These are phyloP conservation scores for Premnoplex brunnescens DNA, from an alignment of 2,797 vertebrate genomes.

Conservation along the genomic window DNA sequence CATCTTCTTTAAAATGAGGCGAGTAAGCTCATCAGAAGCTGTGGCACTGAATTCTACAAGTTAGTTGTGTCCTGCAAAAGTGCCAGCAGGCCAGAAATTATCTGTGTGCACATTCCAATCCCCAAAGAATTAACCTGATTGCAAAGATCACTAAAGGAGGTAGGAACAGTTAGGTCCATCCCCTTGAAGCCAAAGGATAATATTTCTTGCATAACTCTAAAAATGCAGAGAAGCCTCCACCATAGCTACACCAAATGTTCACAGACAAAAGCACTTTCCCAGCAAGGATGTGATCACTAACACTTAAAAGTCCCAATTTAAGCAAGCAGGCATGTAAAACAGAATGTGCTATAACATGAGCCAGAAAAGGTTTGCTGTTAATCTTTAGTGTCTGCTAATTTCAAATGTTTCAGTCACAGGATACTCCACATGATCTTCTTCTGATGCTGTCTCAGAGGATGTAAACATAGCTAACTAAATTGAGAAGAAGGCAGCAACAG, in stretches of 20 bases:
- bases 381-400: background rate
- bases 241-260: background rate
- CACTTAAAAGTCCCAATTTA: background rate
- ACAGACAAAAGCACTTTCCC: background rate
- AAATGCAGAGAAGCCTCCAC: background rate
- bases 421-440: background rate
- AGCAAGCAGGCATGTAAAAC: background rate
- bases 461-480: background rate
- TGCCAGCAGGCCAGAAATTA: background rate
- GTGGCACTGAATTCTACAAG: background rate
- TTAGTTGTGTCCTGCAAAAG: background rate
- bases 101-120: background rate
- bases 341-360: background rate
- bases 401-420: background rate
- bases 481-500: background rate
- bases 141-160: background rate
- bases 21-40: background rate
- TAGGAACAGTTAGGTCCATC: background rate
- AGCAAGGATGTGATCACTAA: background rate
- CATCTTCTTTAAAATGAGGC: background rate
- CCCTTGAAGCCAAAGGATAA: background rate
- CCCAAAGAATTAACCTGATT: conserved; percentile 15
- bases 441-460: background rate
- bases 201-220: background rate
- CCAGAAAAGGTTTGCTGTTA: background rate